These are phyloP conservation scores for Eutolmus rufibarbis DNA, from an alignment of 2,888 invertebrate species.

Conservation along the genomic window DNA sequence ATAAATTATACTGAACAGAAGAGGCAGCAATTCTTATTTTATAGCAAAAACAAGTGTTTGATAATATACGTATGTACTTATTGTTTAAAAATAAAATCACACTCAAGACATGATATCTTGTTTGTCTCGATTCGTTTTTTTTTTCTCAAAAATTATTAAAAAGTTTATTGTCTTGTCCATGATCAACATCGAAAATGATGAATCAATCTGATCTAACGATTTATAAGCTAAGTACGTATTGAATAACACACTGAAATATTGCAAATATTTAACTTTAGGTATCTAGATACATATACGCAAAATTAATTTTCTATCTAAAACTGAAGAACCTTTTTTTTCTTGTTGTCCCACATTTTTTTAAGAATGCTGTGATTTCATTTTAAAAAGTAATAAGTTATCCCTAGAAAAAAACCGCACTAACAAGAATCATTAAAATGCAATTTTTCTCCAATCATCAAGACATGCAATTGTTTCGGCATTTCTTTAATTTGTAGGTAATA, in stretches of 20 bases:
- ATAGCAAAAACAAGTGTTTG: not conserved
- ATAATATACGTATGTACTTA: no score
- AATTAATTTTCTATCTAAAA: not conserved
- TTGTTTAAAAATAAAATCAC: not conserved
- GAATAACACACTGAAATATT: no score
- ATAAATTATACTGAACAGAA: not conserved
- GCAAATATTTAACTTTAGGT: no score
- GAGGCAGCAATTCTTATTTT: not conserved
- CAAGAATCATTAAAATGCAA: constrained; percentile 1
- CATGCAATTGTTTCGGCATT: not conserved
- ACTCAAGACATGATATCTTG: not conserved
- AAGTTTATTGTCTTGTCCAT: no score
- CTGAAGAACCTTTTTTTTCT: not conserved
- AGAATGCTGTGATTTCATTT: not conserved
- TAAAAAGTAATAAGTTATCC: not conserved
- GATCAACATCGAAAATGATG: no score
- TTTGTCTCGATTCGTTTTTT: not conserved
- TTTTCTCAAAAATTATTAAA: no score
- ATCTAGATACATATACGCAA: no score
- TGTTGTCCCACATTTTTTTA: not conserved
- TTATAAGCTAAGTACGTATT: no score
- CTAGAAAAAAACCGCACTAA: not conserved
- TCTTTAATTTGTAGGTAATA: not conserved
- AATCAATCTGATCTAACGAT: no score
- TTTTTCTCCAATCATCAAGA: not conserved